Evolutionary conservation across 2,888 invertebrate genomes (phyloP).

Genomic region (Psylliodes chrysocephalus): DNA sequence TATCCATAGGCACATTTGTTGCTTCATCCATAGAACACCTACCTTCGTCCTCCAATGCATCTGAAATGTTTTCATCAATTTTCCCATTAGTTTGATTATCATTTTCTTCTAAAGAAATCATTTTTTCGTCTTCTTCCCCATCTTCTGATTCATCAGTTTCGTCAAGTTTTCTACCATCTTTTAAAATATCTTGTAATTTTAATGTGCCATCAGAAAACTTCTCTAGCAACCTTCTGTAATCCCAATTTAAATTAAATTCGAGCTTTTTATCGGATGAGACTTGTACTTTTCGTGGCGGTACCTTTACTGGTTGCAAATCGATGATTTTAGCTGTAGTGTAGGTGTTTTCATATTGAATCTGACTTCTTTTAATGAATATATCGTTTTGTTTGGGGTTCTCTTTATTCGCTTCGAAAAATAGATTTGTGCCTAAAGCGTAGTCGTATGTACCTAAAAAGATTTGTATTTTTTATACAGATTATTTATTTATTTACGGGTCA

Average conservation of each 20-base stretch:
- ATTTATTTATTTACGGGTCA: no score
- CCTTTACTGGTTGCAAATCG: constrained; percentile 75
- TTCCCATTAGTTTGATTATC: constrained; percentile 6
- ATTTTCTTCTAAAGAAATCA: background rate
- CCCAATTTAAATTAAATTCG: constrained; percentile 54
- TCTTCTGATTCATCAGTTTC: constrained; percentile 25
- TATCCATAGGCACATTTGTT: background rate
- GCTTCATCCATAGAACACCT: constrained; percentile 22
- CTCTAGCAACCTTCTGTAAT: constrained; percentile 55
- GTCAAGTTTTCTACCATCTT: no score
- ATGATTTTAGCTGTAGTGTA: constrained; percentile 75
- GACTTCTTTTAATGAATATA: constrained; percentile 62
- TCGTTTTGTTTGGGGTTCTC: constrained; percentile 55
- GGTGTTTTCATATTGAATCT: constrained; percentile 70
- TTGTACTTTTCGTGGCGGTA: constrained; percentile 58
- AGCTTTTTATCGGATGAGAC: constrained; percentile 49
- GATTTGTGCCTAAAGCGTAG: constrained; percentile 75
- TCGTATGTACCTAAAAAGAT: constrained; percentile 72
- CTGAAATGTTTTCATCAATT: constrained; percentile 27
- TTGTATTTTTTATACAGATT: no score
- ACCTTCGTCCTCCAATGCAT: constrained; percentile 2
- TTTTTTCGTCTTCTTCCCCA: background rate
- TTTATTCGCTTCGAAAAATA: constrained; percentile 77
- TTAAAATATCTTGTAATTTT: constrained; percentile 52
- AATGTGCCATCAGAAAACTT: constrained; percentile 56